phyloP scores from a whole-genome alignment of 35 echinoderm and acorn worm genomes.

The Heliocidaris tuberculata region DNA sequence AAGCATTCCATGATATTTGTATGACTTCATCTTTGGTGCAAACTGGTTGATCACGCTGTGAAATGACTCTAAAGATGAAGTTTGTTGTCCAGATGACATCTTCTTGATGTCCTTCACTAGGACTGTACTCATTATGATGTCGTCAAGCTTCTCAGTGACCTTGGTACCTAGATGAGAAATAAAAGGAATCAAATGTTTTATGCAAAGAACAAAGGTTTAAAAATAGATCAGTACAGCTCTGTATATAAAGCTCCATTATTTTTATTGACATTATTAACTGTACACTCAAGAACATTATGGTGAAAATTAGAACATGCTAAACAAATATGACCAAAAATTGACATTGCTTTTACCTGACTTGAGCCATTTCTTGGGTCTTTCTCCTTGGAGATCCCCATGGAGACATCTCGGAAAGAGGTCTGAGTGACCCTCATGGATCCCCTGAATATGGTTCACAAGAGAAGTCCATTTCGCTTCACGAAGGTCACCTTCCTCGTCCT shows the following conservation, averaged over 20 bases:
- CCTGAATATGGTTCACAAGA: conserved; percentile 55
- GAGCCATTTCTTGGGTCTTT: conserved; percentile 58
- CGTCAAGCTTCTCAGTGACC: conserved; percentile 52
- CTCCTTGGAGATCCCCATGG: conserved; percentile 53
- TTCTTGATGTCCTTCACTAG: conserved; percentile 57
- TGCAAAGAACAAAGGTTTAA: not conserved
- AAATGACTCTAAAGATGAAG: conserved; percentile 66
- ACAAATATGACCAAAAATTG: not conserved
- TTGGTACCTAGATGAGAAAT: conserved; percentile 47
- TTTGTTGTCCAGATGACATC: conserved; percentile 60
- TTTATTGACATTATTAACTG: not conserved
- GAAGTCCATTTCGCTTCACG: conserved; percentile 49
- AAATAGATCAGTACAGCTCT: not conserved
- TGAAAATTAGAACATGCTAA: not conserved
- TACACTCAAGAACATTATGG: not conserved
- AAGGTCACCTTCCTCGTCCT: conserved; percentile 30
- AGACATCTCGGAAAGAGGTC: conserved; percentile 40
- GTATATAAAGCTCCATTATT: not conserved
- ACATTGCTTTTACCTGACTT: conserved; percentile 33
- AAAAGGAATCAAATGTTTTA: not conserved
- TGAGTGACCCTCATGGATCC: conserved; percentile 39
- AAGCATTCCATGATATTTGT: conserved; percentile 67
- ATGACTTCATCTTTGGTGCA: conserved; percentile 64
- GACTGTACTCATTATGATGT: conserved; percentile 29
- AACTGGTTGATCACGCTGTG: conserved; percentile 67